Evolutionary conservation across 1,140 invertebrate genomes (phyloP).

Genomic region (Drosophila nannoptera): DNA sequence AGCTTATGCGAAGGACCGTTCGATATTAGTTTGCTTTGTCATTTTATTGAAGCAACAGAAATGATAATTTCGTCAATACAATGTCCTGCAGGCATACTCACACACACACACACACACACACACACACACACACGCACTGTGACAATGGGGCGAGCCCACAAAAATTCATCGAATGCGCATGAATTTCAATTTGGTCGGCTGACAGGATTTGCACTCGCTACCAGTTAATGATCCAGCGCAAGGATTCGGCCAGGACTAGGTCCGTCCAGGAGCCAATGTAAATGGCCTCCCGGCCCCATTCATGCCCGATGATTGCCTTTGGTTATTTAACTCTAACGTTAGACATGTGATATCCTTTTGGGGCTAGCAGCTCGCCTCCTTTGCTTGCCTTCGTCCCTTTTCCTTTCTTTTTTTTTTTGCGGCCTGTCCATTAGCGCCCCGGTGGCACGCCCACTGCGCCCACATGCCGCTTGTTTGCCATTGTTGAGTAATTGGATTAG

Average conservation of each 20-base stretch:
- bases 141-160: constrained; percentile 21
- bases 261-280: constrained; percentile 19
- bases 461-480: constrained; percentile 59
- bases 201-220: constrained; percentile 55
- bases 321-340: constrained; percentile 71
- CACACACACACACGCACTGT: constrained; percentile 29
- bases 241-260: constrained; percentile 17
- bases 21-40: constrained; percentile 71
- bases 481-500: constrained; percentile 78
- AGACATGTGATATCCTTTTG: constrained; percentile 61
- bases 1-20: constrained; percentile 28
- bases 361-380: neutral
- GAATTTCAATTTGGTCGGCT: constrained; percentile 67
- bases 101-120: constrained; percentile 21
- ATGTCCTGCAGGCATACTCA: constrained; percentile 19
- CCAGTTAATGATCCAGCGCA: constrained; percentile 67
- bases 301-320: constrained; percentile 66
- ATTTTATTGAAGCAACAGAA: constrained; percentile 76
- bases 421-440: constrained; percentile 58
- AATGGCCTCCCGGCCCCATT: constrained; percentile 34
- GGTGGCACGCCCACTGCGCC: constrained; percentile 15
- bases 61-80: constrained; percentile 74
- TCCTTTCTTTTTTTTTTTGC: constrained; percentile 2
- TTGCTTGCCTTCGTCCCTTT: neutral
- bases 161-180: constrained; percentile 58